Percentiles rank a stretch among this genome's conserved stretches.
These are phyloP conservation scores for Glandiceps talaboti DNA, from an alignment of 53 echinoderm and acorn worm species.

Conservation along the genomic window DNA sequence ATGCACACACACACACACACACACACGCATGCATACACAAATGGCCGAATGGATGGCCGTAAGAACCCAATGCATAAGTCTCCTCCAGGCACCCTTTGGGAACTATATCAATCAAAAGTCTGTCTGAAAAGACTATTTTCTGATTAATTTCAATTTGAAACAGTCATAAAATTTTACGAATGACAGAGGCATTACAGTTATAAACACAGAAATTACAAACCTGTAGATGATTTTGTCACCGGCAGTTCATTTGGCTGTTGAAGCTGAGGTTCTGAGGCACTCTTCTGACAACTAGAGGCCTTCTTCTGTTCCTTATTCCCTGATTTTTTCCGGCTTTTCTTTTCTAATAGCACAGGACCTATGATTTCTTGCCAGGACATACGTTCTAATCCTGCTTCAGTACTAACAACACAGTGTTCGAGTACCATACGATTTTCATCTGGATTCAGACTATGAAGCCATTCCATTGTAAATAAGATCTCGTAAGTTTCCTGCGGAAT, in stretches of 20 bases:
- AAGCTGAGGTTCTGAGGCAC: neutral
- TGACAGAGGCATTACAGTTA: too few relatives aligned
- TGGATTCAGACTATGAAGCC: slow-evolving; percentile 7
- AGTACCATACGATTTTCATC: neutral
- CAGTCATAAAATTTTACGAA: too few relatives aligned
- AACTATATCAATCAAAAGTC: too few relatives aligned
- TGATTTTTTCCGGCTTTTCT: neutral
- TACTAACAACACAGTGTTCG: slow-evolving; percentile 5
- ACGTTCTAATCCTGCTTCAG: neutral
- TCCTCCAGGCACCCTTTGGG: too few relatives aligned
- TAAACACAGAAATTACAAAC: too few relatives aligned
- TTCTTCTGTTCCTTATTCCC: neutral
- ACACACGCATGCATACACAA: neutral
- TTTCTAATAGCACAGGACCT: slow-evolving; percentile 8
- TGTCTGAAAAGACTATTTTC: too few relatives aligned
- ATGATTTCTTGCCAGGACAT: slow-evolving; percentile 25
- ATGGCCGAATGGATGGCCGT: too few relatives aligned
- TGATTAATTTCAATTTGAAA: too few relatives aligned
- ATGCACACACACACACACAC: neutral
- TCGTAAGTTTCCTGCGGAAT: slow-evolving; percentile 25
- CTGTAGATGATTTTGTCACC: too few relatives aligned
- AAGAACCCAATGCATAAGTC: too few relatives aligned
- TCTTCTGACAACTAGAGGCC: neutral
- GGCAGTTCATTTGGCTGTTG: too few relatives aligned
- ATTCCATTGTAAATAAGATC: slow-evolving; percentile 30